A percentile compares a stretch with the other conserved stretches of the same genome.
phyloP scores from a whole-genome alignment of 2,113 vertebrate genomes.

The Hippocampus barbouri region DNA sequence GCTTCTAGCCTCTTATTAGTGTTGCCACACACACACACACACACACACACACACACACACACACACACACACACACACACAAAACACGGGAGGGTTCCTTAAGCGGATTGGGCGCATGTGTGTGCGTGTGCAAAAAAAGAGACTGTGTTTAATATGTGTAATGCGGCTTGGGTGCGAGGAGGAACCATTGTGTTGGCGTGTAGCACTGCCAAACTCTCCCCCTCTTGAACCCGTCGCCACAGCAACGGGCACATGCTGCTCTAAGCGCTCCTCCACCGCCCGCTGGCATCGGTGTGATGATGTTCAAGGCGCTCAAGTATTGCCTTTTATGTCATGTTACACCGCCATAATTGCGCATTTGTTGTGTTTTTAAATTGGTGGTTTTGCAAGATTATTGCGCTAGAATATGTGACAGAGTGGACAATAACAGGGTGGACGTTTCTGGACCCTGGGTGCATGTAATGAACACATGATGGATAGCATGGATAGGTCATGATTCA shows the following conservation, averaged over 20 bases:
- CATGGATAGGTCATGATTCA: too few relatives aligned
- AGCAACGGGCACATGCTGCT: slow-evolving; percentile 27
- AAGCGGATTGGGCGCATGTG: slow-evolving; percentile 60
- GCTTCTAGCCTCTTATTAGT: slow-evolving; percentile 3
- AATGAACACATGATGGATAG: too few relatives aligned
- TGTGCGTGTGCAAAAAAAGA: slow-evolving; percentile 1
- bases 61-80: slow-evolving; percentile 3
- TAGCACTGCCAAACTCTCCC: slow-evolving; percentile 41
- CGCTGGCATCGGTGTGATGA: neutral
- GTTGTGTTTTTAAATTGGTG: too few relatives aligned
- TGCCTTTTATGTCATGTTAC: too few relatives aligned
- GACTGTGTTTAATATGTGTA: slow-evolving; percentile 54
- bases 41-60: neutral
- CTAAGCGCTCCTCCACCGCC: neutral
- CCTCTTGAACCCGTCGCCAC: slow-evolving; percentile 27
- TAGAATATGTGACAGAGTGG: too few relatives aligned
- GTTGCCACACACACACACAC: slow-evolving; percentile 3
- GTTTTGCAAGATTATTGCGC: too few relatives aligned
- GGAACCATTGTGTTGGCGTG: slow-evolving; percentile 50
- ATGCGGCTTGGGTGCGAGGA: slow-evolving; percentile 32
- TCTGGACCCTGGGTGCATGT: too few relatives aligned
- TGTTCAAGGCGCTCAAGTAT: too few relatives aligned
- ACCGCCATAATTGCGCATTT: too few relatives aligned
- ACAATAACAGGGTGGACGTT: too few relatives aligned
- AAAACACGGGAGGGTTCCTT: slow-evolving; percentile 18